Base-by-base conservation (phyloP, 1,140 invertebrate species). In the Drosophila pallidifrons region DNA sequence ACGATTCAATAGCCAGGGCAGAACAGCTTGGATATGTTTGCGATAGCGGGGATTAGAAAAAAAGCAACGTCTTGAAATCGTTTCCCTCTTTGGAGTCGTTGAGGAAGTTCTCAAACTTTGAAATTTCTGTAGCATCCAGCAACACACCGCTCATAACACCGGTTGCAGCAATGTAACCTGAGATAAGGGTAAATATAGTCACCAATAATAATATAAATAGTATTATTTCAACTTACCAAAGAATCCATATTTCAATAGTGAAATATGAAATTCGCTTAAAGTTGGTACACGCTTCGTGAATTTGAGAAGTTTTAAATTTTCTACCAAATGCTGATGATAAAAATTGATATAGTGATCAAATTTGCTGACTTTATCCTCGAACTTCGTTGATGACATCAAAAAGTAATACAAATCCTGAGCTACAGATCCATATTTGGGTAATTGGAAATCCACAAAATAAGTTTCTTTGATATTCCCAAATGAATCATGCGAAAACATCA, bases 401-500 rank as follows among this genome's bases (percentile, higher is more conserved):
- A 91, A 79, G 43, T 92, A 91, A 0, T 67, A 41, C 28, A 92
- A 61, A 55, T 92, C 91, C n/a, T 85, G 75, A 0, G 82, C 76
- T 3, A 80, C 77, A 8, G 63, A 25, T 20, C 87, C 87, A 64
- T 86, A 92, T 30, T 71, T 82, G 1, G 87, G 54, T 5, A 91
- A 13, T 63, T 92, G 90, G 51, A 77, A 89, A 13, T 92, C 91
- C 0, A 91, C 71, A 8, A 91, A 47, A 16, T 65, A 79, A 0
- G 77, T 79, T 5, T 91, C 83, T 5, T 83, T 81, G 5, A 91
- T 72, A 70, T 94, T 93, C 0, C 91, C 93, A 20, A 41, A 71
- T 0, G 70, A 75, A 69, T 94, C 91, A 71, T 95, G 95, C 11
- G 93, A 93, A 80, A 96, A 95, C 75, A 96, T 86, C 85, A 96